These are phyloP conservation scores for Luperina testacea DNA, from an alignment of 2,888 invertebrate species.

Conservation along the genomic window DNA sequence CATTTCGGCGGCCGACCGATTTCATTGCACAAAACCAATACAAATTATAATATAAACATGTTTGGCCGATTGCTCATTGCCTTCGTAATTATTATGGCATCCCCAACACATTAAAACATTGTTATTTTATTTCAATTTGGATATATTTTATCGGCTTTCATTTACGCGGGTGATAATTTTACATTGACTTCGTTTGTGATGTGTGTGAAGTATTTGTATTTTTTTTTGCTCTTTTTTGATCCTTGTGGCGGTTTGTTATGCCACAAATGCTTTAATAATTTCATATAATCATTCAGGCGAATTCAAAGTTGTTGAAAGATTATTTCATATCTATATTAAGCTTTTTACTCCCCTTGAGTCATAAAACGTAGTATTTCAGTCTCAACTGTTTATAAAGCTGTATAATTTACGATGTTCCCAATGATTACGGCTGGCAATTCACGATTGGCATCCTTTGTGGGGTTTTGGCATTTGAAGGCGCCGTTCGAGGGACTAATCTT, in stretches of 20 bases:
- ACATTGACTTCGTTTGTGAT: constrained; percentile 43
- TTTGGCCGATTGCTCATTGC: constrained; percentile 73
- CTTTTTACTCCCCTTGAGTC: constrained; percentile 31
- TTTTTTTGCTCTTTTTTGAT: not conserved
- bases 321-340: constrained; percentile 34
- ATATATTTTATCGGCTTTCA: constrained; percentile 51
- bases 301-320: constrained; percentile 22
- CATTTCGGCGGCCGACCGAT: constrained; percentile 79
- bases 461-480: constrained; percentile 77
- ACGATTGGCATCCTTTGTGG: constrained; percentile 80
- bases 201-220: constrained; percentile 12
- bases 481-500: constrained; percentile 73
- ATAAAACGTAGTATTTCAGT: constrained; percentile 49
- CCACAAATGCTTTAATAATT: not conserved
- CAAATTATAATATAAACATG: constrained; percentile 81
- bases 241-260: not conserved
- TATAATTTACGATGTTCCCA: constrained; percentile 73
- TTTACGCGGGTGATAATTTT: constrained; percentile 49
- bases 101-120: constrained; percentile 57
- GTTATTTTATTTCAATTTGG: constrained; percentile 64
- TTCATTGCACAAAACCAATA: constrained; percentile 83
- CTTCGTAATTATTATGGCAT: constrained; percentile 71
- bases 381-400: constrained; percentile 61
- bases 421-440: constrained; percentile 80
- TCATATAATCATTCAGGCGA: constrained; percentile 10